A percentile compares a stretch with the other conserved stretches of the same genome.
Conservation (phyloP, 2,888 invertebrate species). For the Muschampia plurimacula region DNA sequence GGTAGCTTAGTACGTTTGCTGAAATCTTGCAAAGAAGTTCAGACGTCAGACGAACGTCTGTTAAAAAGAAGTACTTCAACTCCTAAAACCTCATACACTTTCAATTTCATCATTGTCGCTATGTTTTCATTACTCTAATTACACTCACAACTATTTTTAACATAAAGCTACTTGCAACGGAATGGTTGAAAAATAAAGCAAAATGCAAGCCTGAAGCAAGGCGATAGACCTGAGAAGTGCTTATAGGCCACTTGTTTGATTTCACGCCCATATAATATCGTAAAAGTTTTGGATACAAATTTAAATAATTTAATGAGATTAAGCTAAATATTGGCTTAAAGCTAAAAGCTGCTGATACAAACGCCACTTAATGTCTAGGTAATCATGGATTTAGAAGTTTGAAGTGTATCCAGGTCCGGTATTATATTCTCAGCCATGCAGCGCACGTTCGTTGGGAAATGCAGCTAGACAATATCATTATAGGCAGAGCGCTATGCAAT, state of each 20-base stretch:
- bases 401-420: not conserved
- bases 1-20: too few relatives aligned
- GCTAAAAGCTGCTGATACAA: too few relatives aligned
- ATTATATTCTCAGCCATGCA: slow-evolving; percentile 3
- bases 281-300: not conserved
- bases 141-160: slow-evolving; percentile 23
- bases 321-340: too few relatives aligned
- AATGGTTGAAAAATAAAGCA: slow-evolving; percentile 5
- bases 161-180: slow-evolving; percentile 5
- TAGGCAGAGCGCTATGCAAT: slow-evolving; percentile 19
- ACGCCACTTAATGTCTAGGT: too few relatives aligned
- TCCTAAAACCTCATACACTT: slow-evolving; percentile 8
- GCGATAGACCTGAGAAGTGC: slow-evolving; percentile 11
- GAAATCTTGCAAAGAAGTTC: too few relatives aligned
- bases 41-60: not conserved
- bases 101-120: slow-evolving; percentile 16
- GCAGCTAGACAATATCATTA: slow-evolving; percentile 27
- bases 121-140: slow-evolving; percentile 22
- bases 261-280: slow-evolving; percentile 16
- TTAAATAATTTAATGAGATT: not conserved
- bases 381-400: not conserved
- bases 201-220: slow-evolving; percentile 13
- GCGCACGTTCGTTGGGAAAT: not conserved
- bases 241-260: slow-evolving; percentile 29
- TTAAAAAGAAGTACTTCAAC: not conserved